Evolutionary conservation across 1,140 invertebrate genomes (phyloP).

Genomic region (Drosophila sp.): DNA sequence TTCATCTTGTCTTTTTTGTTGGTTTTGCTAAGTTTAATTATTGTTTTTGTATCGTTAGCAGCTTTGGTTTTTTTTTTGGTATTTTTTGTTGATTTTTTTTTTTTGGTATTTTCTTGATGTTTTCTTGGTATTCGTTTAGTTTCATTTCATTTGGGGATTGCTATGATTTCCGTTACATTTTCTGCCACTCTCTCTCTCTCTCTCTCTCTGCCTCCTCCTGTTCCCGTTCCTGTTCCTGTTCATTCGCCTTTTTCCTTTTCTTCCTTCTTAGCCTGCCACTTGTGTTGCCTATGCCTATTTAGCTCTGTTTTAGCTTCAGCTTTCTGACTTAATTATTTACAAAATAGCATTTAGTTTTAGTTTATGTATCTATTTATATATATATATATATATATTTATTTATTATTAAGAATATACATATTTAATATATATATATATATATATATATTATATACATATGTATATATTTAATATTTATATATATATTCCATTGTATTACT

Average conservation of each 20-base stretch:
- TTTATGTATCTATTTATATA: slow-evolving; percentile 68
- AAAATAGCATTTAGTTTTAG: slow-evolving; percentile 70
- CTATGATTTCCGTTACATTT: slow-evolving; percentile 43
- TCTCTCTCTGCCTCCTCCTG: too few species aligned
- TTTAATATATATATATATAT: slow-evolving; percentile 44
- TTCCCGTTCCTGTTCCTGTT: not conserved
- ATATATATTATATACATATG: not conserved
- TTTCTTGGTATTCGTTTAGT: slow-evolving; percentile 36
- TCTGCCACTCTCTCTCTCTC: slow-evolving; percentile 1
- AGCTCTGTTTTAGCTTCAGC: slow-evolving; percentile 62
- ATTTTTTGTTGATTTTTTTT: not conserved
- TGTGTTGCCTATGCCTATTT: slow-evolving; percentile 65
- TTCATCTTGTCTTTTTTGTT: slow-evolving; percentile 45
- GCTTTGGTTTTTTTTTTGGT: slow-evolving; percentile 57
- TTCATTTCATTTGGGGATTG: slow-evolving; percentile 13
- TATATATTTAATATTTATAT: slow-evolving; percentile 45
- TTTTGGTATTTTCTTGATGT: slow-evolving; percentile 46
- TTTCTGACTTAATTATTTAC: slow-evolving; percentile 75
- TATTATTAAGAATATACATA: slow-evolving; percentile 46
- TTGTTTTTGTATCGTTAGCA: slow-evolving; percentile 81
- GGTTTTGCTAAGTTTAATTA: slow-evolving; percentile 77
- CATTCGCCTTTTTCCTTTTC: slow-evolving; percentile 8
- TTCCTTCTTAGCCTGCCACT: slow-evolving; percentile 27
- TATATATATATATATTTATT: slow-evolving; percentile 50
- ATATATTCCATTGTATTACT: slow-evolving; percentile 67